Percentiles rank a stretch among this genome's conserved stretches.
These are phyloP conservation scores for Trichopria drosophilae DNA, from an alignment of 2,888 invertebrate genomes.

Conservation along the genomic window DNA sequence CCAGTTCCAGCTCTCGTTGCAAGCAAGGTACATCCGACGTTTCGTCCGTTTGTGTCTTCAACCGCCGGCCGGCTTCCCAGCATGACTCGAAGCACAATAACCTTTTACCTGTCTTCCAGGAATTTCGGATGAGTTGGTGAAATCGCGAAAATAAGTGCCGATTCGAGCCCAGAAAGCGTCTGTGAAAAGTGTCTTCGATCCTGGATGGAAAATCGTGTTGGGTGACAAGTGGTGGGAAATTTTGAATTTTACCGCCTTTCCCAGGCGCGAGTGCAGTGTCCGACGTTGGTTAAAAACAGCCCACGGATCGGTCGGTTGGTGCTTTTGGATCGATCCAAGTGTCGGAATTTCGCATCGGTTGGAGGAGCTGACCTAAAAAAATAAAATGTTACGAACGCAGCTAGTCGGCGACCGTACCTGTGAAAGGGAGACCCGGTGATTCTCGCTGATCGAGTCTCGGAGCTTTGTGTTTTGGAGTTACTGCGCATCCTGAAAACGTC, in stretches of 20 bases:
- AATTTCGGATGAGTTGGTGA: conserved; percentile 18
- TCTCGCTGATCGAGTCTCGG: conserved; percentile 11
- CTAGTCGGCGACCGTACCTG: no score
- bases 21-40: no score
- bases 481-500: conserved; percentile 48
- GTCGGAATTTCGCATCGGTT: no score
- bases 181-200: conserved; percentile 13
- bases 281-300: conserved; percentile 23
- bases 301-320: conserved; percentile 20
- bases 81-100: no score
- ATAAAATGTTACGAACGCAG: no score
- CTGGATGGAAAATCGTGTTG: conserved; percentile 12
- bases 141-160: conserved; percentile 16
- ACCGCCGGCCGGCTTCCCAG: conserved; percentile 36
- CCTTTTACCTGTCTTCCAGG: no score
- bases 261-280: conserved; percentile 16
- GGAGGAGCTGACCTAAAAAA: no score
- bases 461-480: conserved; percentile 28
- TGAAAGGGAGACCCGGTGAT: no score
- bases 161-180: conserved; percentile 1
- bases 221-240: background rate
- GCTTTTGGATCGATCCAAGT: no score
- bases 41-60: no score
- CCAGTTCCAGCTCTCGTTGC: conserved; percentile 44
- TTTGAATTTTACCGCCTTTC: conserved; percentile 1